A percentile compares a stretch with the other conserved stretches of the same genome.
Evolutionary conservation across 1,140 invertebrate species (phyloP).

Genomic region (Papilio glaucus): DNA sequence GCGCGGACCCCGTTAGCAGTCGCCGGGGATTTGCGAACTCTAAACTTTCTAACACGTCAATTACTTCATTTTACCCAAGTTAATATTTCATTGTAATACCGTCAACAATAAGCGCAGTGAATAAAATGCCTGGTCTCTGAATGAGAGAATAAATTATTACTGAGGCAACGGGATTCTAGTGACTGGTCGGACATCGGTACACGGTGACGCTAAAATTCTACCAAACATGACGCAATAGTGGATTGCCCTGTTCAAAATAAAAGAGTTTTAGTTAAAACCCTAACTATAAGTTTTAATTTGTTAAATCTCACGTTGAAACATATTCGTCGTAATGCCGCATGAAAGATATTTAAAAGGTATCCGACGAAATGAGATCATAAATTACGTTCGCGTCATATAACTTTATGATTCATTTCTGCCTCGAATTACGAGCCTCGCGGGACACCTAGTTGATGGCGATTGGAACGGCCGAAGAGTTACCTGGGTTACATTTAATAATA

Average conservation of each 20-base stretch:
- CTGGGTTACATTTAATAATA: background rate
- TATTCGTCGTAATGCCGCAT: constrained; percentile 16
- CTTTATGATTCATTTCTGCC: constrained; percentile 20
- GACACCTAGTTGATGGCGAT: constrained; percentile 8
- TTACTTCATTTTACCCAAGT: background rate
- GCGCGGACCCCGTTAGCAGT: too few relatives aligned
- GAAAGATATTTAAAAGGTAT: constrained; percentile 20
- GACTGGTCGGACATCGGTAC: too few relatives aligned
- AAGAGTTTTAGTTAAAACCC: too few relatives aligned
- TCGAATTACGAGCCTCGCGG: constrained; percentile 10
- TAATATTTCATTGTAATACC: background rate
- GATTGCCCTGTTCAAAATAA: too few relatives aligned
- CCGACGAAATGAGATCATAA: constrained; percentile 16
- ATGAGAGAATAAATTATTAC: too few relatives aligned
- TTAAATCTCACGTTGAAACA: background rate
- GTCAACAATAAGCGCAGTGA: background rate
- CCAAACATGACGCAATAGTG: too few relatives aligned
- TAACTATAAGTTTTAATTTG: background rate
- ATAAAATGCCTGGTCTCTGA: too few relatives aligned
- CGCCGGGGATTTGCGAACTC: too few relatives aligned
- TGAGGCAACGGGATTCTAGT: too few relatives aligned
- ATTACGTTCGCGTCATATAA: constrained; percentile 21
- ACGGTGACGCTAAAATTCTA: too few relatives aligned
- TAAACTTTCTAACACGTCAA: background rate
- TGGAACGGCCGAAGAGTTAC: background rate